Base-by-base conservation (phyloP, 1,140 invertebrate species). In the Colletes latitarsis region DNA sequence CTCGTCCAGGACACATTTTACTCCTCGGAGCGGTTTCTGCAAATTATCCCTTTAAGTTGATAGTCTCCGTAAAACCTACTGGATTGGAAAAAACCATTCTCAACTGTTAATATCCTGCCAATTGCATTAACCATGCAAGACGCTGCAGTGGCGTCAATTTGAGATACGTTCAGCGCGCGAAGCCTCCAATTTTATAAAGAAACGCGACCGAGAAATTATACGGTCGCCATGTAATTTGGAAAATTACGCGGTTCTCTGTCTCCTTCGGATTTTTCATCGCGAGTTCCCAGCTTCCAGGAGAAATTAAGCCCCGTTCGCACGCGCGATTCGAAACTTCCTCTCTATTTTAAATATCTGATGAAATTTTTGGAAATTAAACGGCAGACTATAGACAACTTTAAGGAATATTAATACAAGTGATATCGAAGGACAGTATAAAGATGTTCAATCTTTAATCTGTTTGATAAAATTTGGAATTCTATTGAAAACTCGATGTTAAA, bases 131-230 rank as follows among this genome's bases (percentile, higher is more conserved):
- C 41, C 49, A 39, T 55, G 21, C 52, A 9, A 10, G 19, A n/a
- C 9, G 64, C 1, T 21, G 19, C 64, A 8, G n/a, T 49, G 43
- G n/a, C 43, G 64, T 67, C 43, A 21, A 67, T 67, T 49, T n/a
- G 43, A 52, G 43, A 67, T 19, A 67, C 43, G 49, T 67, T 67
- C n/a, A 21, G n/a, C n/a, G n/a, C 43, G n/a, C 19, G 9, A 46
- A 67, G 64, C 46, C 64, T 19, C 43, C 64, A 67, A 67, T 67
- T 52, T 67, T 43, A 52, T 19, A n/a, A 19, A 9, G 19, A 49
- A 57, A 57, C 30, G 30, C 30, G 30, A 30, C 55, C 55, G 17
- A 43, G n/a, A 66, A 19, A 67, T 67, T 67, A 46, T 39, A 14
- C 64, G n/a, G n/a, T 10, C 8, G n/a, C n/a, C 43, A 9, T 49